Evolutionary conservation across 2,888 invertebrate species (phyloP), one percentile per base, ranked within the genome.

Genomic region (Parnassius smintheus): DNA sequence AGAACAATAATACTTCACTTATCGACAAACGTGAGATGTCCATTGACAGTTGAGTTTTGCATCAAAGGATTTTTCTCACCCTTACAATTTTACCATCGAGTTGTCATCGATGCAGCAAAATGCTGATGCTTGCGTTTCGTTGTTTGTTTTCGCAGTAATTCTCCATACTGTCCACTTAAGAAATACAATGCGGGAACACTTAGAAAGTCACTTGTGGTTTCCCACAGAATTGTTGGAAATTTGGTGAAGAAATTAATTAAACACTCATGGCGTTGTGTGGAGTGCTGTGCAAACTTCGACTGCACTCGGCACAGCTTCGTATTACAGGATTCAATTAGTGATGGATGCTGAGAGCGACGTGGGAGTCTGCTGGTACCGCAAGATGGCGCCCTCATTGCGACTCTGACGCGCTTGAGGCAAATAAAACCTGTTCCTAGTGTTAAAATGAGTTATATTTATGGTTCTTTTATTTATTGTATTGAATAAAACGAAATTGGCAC

Each of bases 261-360:
- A 63, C 63, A 63, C 63, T 63, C 59, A 55, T 41, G 50, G 56
- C 63, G 55, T 59, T 50, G 65, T 57, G 60, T 58, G 64, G 58
- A 72, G 70, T 71, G 70, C 53, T 65, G 65, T 64, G 67, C 70
- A 72, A 72, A 70, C 63, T 70, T 61, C 60, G 65, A 64, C 66
- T 62, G 65, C 70, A 65, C 70, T 69, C 66, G 64, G 55, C 66
- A 53, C 61, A 62, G 66, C 62, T 60, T 65, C 66, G 65, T 66
- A 59, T 68, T 68, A 65, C 70, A 67, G 65, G 63, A 67, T 66
- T 70, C 68, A 68, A 70, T 70, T 68, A 70, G 67, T 56, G 64
- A 49, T 52, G 60, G 60, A 46, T 50, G 56, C 59, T 42, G 51
- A 1, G 60, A 55, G 49, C 55, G 25, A 53, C 45, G 41, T 59